Percentiles rank a stretch among this genome's conserved stretches.
These are phyloP conservation scores for Psophia crepitans DNA, from an alignment of 2,113 vertebrate genomes.

Conservation along the genomic window DNA sequence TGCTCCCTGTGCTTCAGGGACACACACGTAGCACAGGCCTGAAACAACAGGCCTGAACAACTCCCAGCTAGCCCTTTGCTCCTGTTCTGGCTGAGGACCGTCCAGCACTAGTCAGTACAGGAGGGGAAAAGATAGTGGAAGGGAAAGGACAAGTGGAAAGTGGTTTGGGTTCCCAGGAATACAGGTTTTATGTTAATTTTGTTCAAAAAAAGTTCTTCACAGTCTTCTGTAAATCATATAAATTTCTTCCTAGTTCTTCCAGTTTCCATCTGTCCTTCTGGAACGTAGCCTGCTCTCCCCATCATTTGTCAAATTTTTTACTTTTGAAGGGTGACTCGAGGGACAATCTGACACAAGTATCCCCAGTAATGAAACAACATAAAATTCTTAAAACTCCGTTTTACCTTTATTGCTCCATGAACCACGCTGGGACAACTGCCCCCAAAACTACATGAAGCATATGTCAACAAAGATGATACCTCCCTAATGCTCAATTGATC, in stretches of 20 bases:
- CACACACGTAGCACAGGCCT: accelerated
- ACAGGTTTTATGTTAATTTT: neutral
- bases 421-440: neutral
- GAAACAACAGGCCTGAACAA: neutral
- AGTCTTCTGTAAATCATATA: neutral
- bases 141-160: neutral
- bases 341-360: neutral
- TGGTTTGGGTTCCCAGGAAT: neutral
- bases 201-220: neutral
- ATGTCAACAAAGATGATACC: neutral
- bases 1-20: neutral
- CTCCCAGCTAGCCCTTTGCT: neutral
- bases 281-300: neutral
- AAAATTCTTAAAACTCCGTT: neutral
- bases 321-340: neutral
- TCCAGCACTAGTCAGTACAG: accelerated
- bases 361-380: neutral
- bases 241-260: neutral
- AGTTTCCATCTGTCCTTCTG: neutral
- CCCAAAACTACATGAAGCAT: neutral
- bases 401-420: neutral
- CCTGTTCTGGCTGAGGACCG: neutral
- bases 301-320: neutral
- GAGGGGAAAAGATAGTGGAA: neutral
- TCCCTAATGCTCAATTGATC: neutral